These are phyloP conservation scores for Acromyrmex heyeri DNA, from an alignment of 1,140 invertebrate species.

Conservation along the genomic window DNA sequence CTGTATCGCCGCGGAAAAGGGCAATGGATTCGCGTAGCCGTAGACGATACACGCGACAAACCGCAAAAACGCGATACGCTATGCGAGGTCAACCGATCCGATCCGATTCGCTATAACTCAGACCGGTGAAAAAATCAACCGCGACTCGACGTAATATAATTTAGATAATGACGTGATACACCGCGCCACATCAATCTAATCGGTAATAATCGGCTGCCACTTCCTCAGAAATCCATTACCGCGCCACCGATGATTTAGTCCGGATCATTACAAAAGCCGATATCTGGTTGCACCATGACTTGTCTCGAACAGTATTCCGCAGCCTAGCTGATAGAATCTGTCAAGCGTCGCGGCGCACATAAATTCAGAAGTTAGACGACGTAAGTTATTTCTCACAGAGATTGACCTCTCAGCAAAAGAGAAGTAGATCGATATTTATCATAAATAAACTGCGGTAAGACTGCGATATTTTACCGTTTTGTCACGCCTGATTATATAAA, in stretches of 20 bases:
- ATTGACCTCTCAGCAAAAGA: background rate
- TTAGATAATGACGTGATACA: slow-evolving; percentile 69
- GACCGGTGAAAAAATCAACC: slow-evolving; percentile 31
- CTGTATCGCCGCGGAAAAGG: slow-evolving; percentile 5
- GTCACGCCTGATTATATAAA: slow-evolving; percentile 13
- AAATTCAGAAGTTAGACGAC: background rate
- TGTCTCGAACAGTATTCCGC: slow-evolving; percentile 22
- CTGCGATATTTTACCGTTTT: background rate
- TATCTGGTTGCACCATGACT: slow-evolving; percentile 36
- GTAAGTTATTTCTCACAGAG: slow-evolving; percentile 25
- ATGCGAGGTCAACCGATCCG: slow-evolving; percentile 23
- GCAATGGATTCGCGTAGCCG: background rate
- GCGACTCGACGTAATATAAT: slow-evolving; percentile 43
- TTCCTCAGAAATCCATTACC: slow-evolving; percentile 70
- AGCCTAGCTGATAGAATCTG: slow-evolving; percentile 25
- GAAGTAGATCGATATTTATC: slow-evolving; percentile 4
- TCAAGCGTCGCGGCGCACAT: slow-evolving; percentile 24
- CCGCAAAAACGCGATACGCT: slow-evolving; percentile 27
- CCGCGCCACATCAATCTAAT: slow-evolving; percentile 64
- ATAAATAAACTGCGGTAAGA: background rate
- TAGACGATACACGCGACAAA: slow-evolving; percentile 20
- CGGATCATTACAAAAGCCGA: slow-evolving; percentile 39
- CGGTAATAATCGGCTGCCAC: slow-evolving; percentile 74
- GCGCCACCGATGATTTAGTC: slow-evolving; percentile 57
- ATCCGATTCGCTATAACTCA: slow-evolving; percentile 32